These are phyloP conservation scores for Micrastur ruficollis DNA, from an alignment of 2,797 vertebrate species.

Conservation along the genomic window DNA sequence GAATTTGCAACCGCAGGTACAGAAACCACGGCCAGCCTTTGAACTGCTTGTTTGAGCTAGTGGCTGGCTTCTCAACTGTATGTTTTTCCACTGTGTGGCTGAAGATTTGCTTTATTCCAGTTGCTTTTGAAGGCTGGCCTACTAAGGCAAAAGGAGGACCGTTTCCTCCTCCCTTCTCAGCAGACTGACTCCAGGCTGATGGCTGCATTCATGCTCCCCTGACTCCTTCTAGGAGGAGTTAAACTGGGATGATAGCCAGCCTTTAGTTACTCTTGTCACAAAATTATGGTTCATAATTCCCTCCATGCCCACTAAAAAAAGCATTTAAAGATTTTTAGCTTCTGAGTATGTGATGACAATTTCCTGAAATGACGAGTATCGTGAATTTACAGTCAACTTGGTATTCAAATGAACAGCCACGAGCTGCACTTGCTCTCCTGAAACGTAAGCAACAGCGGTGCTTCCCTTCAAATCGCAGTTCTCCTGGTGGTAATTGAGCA, in stretches of 20 bases:
- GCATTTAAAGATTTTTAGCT: background rate
- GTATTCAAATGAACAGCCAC: background rate
- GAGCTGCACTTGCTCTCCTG: background rate
- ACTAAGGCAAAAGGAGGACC: background rate
- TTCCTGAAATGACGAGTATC: background rate
- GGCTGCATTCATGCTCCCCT: background rate
- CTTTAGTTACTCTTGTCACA: background rate
- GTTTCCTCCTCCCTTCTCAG: background rate
- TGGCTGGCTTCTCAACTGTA: background rate
- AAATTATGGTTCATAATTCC: background rate
- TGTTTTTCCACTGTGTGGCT: background rate
- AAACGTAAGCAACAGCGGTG: fast-evolving
- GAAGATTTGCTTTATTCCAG: background rate
- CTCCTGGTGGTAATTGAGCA: background rate
- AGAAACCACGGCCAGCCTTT: background rate
- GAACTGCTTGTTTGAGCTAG: background rate
- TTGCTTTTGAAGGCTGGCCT: background rate
- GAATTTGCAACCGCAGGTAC: background rate
- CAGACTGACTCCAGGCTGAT: background rate
- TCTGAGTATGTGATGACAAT: background rate
- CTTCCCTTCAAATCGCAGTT: background rate
- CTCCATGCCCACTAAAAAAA: background rate
- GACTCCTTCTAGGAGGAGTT: background rate
- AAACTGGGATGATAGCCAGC: background rate
- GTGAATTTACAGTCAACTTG: background rate